Evolutionary conservation across 35 echinoderm and acorn worm genomes (phyloP), one percentile per base, ranked within the genome.

Genomic region (Patiria miniata): DNA sequence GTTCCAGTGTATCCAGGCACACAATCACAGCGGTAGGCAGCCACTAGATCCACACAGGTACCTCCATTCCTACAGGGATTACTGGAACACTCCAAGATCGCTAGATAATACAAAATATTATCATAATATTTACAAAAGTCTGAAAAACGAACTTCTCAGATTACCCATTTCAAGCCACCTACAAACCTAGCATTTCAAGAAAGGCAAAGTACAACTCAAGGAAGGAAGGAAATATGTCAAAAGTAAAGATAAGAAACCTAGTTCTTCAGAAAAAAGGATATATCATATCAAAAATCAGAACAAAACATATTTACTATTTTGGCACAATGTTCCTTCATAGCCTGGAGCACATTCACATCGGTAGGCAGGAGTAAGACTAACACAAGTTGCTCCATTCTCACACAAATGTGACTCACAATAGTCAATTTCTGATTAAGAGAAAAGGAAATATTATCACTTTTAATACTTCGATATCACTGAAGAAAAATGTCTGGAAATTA

Each of bases 311-410:
- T 47, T 73, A 73, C 65, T 14, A 22, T 73, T 30, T 36, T 30
- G 65, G 52, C 85, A 87, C 40, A 39, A 40, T 8, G 33, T 52
- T 47, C 85, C 85, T 39, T 59, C 33, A 21, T 30, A 88, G 7
- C 86, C 86, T 36, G 86, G 86, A 32, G 73, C 37, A 40, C 91
- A 93, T 1, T 78, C 79, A 60, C 91, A 93, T 37, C 39, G 36
- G 39, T 84, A 93, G 12, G 42, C 79, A 61, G 50, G 51, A 29
- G 29, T 37, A 1, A 40, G 80, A 34, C 81, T 78, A 14, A 68
- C 40, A 79, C 91, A 93, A 3, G 91, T 93, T 21, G 86, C 91
- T 83, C 81, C 91, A 93, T 93, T 93, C 52, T 42, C 19, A 55
- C 91, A 93, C 0, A 86, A 73, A 37, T 52, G 73, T 6, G 42